Evolutionary conservation across 37 sponge, comb jelly and placozoan species (phyloP).

Genomic region (Aphrocallistes beatrix): DNA sequence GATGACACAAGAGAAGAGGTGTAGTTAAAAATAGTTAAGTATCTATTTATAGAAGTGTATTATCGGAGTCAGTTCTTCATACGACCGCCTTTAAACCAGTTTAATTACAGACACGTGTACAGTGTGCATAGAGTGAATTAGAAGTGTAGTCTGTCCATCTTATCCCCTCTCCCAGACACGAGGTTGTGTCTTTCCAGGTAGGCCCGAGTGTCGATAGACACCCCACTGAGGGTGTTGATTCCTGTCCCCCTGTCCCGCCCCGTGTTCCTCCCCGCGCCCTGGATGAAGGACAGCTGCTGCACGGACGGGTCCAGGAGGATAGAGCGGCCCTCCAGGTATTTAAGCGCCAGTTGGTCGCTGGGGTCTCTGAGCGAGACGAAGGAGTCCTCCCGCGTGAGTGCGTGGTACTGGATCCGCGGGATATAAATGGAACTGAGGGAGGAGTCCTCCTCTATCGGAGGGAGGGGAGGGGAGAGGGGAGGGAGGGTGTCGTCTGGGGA

Average conservation of each 20-base stretch:
- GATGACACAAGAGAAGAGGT: too few relatives aligned
- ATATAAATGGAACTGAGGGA: background rate
- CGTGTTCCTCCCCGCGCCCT: background rate
- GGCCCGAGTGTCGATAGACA: background rate
- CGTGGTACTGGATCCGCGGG: background rate
- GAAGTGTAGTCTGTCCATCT: too few relatives aligned
- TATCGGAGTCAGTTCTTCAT: too few relatives aligned
- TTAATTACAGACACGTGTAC: too few relatives aligned
- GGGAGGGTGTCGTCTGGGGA: background rate
- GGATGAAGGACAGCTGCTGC: slow-evolving; percentile 13
- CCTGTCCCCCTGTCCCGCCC: background rate
- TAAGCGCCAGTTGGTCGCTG: background rate
- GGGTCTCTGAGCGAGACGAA: background rate
- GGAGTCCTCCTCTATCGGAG: background rate
- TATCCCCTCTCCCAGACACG: too few relatives aligned
- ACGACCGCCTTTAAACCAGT: too few relatives aligned
- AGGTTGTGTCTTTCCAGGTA: slow-evolving; percentile 14
- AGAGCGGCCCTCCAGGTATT: background rate
- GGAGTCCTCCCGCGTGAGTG: background rate
- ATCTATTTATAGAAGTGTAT: too few relatives aligned
- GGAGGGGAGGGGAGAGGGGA: background rate
- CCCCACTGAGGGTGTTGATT: background rate
- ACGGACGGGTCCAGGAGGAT: slow-evolving; percentile 10
- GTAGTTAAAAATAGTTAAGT: too few relatives aligned
- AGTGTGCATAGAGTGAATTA: too few relatives aligned